Conservation (phyloP, 2,888 invertebrate genomes). For the Amiota communis region DNA sequence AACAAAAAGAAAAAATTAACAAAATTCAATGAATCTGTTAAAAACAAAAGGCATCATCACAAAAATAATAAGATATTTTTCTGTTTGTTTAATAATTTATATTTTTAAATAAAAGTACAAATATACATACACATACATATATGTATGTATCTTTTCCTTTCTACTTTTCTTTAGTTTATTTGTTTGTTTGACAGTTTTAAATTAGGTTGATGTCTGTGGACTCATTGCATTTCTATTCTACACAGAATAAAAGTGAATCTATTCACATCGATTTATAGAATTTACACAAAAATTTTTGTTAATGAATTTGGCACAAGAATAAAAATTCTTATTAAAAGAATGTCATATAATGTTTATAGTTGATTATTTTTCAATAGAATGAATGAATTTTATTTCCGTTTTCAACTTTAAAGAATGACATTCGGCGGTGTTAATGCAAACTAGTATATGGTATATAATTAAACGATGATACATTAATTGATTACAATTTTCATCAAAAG, state of each 20-base stretch:
- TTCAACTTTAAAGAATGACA: too few species aligned
- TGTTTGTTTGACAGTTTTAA: slow-evolving; percentile 51
- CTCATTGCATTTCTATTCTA: neutral
- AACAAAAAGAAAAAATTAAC: too few species aligned
- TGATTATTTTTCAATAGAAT: too few species aligned
- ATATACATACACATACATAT: too few species aligned
- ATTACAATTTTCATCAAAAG: too few species aligned
- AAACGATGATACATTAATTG: too few species aligned
- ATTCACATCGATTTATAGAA: slow-evolving; percentile 3
- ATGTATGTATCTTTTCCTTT: neutral
- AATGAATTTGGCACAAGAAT: slow-evolving; percentile 33
- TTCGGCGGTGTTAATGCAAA: too few species aligned
- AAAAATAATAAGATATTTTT: too few species aligned
- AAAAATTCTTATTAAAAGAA: neutral
- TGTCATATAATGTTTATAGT: too few species aligned
- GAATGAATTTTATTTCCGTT: too few species aligned
- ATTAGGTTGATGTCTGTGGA: slow-evolving; percentile 53
- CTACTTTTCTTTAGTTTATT: neutral
- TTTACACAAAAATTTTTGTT: slow-evolving; percentile 3
- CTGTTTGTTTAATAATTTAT: too few species aligned
- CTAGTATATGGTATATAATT: too few species aligned
- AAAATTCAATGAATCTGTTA: neutral
- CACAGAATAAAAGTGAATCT: neutral
- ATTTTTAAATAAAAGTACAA: neutral
- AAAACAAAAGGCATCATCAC: neutral